Base-by-base conservation (phyloP, 2,113 vertebrate species). In the Dolichallabes microphthalmus region DNA sequence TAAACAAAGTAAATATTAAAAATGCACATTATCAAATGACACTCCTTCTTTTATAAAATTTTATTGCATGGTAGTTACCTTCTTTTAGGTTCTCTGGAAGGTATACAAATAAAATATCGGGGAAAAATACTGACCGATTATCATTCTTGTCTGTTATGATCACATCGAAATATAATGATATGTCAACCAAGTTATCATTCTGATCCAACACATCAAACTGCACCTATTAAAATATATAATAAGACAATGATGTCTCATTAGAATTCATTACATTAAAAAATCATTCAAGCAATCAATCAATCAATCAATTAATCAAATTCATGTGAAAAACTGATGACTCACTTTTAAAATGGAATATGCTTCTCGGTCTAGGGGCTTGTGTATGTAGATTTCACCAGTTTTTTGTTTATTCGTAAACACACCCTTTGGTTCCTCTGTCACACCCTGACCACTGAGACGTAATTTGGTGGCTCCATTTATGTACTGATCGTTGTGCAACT, bases 141-240 rank as follows among this genome's bases (percentile, higher is more conserved):
- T 97, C 96, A 77, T 97, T 97, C 81, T 94, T 85, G 71, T 97
- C 96, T 2, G 77, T 82, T 84, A 97, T 66, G 3, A 89, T 90
- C 2, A 97, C 86, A 19, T 91, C 92, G 93, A 97, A 95, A 52
- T 94, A 81, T 1, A 97, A 91, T 14, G 94, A 91, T 13, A 0
- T 87, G 87, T 96, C 96, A 32, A 95, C 4, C 0, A 0, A 0
- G 0, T 0, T 0, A 0, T 10, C 45, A 0, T 0, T 0, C 58
- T 1, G 86, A 50, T 91, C 3, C 0, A 63, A 25, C 17, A 94
- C 86, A 78, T 96, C 91, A 80, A 96, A 96, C 32, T 86, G 88
- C 79, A 98, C 91, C 96, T 97, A 30, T 64, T 32, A n/a, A 79
- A 61, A 4, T 68, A 58, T 1, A 14, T 14, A 52, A 84, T 52